Evolutionary conservation across 2,113 vertebrate genomes (phyloP).

Genomic region (Chaetodon trifascialis): DNA sequence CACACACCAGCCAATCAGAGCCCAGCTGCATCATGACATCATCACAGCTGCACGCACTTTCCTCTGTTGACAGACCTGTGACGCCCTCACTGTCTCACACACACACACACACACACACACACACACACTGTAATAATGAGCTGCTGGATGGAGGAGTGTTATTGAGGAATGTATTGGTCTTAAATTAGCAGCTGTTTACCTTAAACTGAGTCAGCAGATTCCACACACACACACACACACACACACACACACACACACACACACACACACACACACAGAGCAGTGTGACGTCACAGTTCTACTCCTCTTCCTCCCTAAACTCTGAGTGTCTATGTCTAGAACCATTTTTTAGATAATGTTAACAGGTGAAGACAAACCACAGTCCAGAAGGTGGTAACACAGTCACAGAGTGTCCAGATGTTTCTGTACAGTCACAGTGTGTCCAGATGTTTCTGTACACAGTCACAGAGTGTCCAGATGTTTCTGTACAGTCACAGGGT

Average conservation of each 20-base stretch:
- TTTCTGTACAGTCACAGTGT: not conserved
- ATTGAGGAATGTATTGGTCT: conserved; percentile 35
- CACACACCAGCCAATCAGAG: conserved; percentile 29
- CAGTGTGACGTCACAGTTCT: not conserved
- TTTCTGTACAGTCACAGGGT: not conserved
- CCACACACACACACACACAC: conserved; percentile 6
- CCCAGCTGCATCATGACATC: not conserved
- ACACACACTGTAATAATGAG: conserved; percentile 6
- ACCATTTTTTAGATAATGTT: not conserved
- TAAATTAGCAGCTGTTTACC: conserved; percentile 44
- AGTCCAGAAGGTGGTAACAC: too few species aligned
- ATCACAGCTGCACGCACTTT: conserved; percentile 4
- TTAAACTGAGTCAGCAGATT: conserved; percentile 44
- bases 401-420: not conserved
- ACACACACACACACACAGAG: conserved; percentile 3
- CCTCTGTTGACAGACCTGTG: conserved; percentile 22
- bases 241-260: conserved; percentile 1
- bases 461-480: not conserved
- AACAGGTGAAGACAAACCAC: not conserved
- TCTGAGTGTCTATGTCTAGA: conserved; percentile 32
- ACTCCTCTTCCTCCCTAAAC: not conserved
- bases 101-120: not conserved
- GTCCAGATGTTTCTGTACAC: not conserved
- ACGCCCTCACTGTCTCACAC: conserved; percentile 14
- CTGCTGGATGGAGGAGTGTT: conserved; percentile 31